A percentile compares a stretch with the other conserved stretches of the same genome.
phyloP scores from a whole-genome alignment of 2,113 vertebrate species.

The Gorilla gorilla region DNA sequence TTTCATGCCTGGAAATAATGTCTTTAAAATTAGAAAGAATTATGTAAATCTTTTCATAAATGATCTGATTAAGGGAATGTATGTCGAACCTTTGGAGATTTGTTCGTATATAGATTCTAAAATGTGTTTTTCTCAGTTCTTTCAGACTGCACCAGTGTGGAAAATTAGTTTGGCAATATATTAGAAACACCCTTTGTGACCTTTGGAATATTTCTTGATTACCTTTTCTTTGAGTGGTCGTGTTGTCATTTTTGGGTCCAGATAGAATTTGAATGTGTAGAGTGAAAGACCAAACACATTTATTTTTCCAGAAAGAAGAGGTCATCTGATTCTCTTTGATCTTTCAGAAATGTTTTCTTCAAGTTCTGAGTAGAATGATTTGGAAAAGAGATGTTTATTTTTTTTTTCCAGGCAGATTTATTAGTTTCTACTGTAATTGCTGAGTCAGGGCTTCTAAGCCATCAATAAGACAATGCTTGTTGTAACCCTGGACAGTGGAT shows the following conservation, averaged over 20 bases:
- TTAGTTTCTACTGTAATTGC: conserved; percentile 27
- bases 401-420: not conserved
- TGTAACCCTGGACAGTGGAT: not conserved
- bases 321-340: conserved; percentile 35
- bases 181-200: conserved; percentile 50
- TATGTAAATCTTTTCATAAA: conserved; percentile 39
- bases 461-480: not conserved
- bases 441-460: not conserved
- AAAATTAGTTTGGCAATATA: conserved; percentile 53
- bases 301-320: conserved; percentile 3
- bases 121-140: conserved; percentile 21
- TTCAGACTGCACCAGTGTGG: not conserved
- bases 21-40: conserved; percentile 60
- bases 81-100: conserved; percentile 23
- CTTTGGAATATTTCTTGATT: conserved; percentile 64
- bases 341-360: conserved; percentile 44
- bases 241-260: conserved; percentile 51
- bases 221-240: not conserved
- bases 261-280: conserved; percentile 35
- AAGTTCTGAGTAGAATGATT: conserved; percentile 26
- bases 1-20: conserved; percentile 54
- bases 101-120: conserved; percentile 24
- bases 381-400: conserved; percentile 15
- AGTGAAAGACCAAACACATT: conserved; percentile 47
- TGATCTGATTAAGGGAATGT: conserved; percentile 22